phyloP scores from a whole-genome alignment of 2,797 vertebrate genomes.

The Spatula clypeata region DNA sequence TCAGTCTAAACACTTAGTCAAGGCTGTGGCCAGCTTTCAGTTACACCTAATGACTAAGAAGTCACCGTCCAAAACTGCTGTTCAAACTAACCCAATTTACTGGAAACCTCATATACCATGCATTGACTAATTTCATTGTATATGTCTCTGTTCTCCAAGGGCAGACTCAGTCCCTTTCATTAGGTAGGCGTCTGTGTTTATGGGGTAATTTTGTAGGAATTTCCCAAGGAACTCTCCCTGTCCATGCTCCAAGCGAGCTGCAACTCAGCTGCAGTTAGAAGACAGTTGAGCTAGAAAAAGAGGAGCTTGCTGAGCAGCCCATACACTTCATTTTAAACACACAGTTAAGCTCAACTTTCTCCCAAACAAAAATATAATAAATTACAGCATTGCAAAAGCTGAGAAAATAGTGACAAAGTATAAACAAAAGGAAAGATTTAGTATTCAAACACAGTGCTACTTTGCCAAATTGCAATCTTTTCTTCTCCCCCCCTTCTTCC shows the following conservation, averaged over 20 bases:
- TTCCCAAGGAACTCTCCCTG: not conserved
- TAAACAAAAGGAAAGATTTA: not conserved
- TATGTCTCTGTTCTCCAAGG: not conserved
- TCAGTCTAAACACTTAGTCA: not conserved
- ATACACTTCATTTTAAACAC: not conserved
- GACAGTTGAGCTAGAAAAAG: not conserved
- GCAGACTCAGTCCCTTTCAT: not conserved
- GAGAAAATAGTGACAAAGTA: not conserved
- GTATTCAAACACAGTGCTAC: not conserved
- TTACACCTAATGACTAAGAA: not conserved
- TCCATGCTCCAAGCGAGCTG: not conserved
- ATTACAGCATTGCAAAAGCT: not conserved
- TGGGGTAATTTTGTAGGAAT: not conserved
- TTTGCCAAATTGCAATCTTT: not conserved
- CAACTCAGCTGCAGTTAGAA: not conserved
- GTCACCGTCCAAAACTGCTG: not conserved
- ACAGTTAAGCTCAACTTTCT: not conserved
- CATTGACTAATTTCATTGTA: not conserved
- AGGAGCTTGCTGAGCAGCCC: not conserved
- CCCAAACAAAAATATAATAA: not conserved
- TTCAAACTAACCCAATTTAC: not conserved
- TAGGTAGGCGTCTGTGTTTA: not conserved
- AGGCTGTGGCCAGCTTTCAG: not conserved
- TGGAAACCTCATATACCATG: not conserved
- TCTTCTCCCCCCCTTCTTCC: not conserved